phyloP scores from a whole-genome alignment of 2,797 vertebrate genomes.

The Threskiornis aethiopicus region DNA sequence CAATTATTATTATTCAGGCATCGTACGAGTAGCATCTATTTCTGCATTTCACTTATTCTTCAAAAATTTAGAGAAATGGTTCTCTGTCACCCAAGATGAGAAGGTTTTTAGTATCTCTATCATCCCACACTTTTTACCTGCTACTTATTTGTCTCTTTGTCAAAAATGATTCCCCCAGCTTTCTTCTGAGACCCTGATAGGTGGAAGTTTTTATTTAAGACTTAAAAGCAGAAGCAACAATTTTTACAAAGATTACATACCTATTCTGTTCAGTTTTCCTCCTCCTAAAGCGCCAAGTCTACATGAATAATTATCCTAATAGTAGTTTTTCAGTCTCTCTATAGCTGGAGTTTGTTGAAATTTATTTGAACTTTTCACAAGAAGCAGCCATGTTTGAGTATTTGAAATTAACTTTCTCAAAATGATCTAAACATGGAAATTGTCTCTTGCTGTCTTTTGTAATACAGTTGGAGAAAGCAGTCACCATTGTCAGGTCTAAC shows the following conservation, averaged over 20 bases:
- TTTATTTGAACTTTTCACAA: not conserved
- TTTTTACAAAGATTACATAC: not conserved
- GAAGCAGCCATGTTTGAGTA: not conserved
- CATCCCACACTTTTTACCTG: not conserved
- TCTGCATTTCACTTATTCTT: not conserved
- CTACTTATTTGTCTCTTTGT: not conserved
- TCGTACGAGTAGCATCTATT: not conserved
- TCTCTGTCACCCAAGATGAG: not conserved
- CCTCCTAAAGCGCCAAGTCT: not conserved
- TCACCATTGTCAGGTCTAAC: not conserved
- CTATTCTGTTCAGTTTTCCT: not conserved
- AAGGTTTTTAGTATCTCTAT: not conserved
- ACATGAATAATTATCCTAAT: not conserved
- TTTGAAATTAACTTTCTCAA: not conserved
- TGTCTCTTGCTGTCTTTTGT: not conserved
- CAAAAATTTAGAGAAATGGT: not conserved
- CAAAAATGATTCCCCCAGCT: not conserved
- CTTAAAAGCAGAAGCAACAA: not conserved
- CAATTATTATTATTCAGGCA: not conserved
- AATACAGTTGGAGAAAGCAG: not conserved
- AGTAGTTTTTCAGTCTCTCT: not conserved
- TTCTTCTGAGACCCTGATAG: not conserved
- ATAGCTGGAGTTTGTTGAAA: not conserved
- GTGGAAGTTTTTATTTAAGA: not conserved
- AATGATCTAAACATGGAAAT: not conserved